Evolutionary conservation across 2,797 vertebrate genomes (phyloP).

Genomic region (Channallabes apus): DNA sequence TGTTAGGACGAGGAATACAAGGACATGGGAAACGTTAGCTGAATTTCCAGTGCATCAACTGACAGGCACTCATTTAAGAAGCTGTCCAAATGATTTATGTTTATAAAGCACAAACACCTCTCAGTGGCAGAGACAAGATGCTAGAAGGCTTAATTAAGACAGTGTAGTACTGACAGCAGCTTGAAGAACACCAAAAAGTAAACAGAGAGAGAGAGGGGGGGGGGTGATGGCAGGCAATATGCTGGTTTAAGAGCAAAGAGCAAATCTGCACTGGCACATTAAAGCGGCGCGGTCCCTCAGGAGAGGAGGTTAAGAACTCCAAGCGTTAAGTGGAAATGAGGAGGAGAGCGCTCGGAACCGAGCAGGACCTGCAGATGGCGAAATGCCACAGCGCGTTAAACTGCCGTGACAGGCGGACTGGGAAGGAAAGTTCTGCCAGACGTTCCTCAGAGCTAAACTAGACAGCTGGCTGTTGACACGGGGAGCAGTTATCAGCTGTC

Average conservation of each 20-base stretch:
- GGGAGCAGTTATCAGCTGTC: constrained; percentile 29
- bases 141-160: constrained; percentile 22
- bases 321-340: constrained; percentile 60
- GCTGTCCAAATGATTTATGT: constrained; percentile 19
- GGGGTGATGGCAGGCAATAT: constrained; percentile 33
- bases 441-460: constrained; percentile 19
- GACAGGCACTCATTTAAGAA: neutral
- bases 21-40: neutral
- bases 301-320: constrained; percentile 65
- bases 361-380: constrained; percentile 19
- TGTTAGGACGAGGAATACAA: neutral
- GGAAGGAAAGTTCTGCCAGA: constrained; percentile 52
- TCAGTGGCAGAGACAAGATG: constrained; percentile 2
- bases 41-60: neutral
- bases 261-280: constrained; percentile 57
- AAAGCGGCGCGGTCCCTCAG: constrained; percentile 65
- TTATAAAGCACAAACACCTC: constrained; percentile 9
- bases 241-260: constrained; percentile 64
- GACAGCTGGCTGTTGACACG: constrained; percentile 27
- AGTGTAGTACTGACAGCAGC: constrained; percentile 12
- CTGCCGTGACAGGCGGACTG: constrained; percentile 61
- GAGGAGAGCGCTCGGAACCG: constrained; percentile 39
- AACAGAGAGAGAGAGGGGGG: neutral
- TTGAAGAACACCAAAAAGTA: constrained; percentile 30
- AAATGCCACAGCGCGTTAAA: constrained; percentile 58